A percentile compares a stretch with the other conserved stretches of the same genome.
Conservation (phyloP, 2,888 invertebrate genomes). For the Caradrina clavipalpis region DNA sequence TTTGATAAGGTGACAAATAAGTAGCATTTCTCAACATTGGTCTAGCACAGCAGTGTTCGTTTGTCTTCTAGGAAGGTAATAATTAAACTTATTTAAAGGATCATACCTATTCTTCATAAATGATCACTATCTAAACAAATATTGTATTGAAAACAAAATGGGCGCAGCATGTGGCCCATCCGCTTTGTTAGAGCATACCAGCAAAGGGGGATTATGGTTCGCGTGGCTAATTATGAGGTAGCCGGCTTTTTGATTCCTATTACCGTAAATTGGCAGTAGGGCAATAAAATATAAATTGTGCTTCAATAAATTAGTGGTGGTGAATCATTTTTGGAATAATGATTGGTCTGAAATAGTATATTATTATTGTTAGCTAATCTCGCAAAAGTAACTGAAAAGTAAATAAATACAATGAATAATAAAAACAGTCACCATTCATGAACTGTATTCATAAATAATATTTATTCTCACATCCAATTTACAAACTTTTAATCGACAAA, state of each 20-base stretch:
- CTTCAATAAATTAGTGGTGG: slow-evolving; percentile 13
- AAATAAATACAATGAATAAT: too few relatives aligned
- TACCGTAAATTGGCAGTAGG: slow-evolving; percentile 68
- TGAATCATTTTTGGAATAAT: not conserved
- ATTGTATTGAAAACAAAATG: slow-evolving; percentile 80
- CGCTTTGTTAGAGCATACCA: slow-evolving; percentile 56
- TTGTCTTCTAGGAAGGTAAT: too few relatives aligned
- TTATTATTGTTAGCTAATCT: not conserved
- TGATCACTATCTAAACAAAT: slow-evolving; percentile 76
- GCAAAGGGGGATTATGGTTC: slow-evolving; percentile 69
- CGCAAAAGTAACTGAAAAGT: not conserved
- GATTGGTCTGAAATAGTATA: not conserved
- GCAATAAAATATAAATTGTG: slow-evolving; percentile 31
- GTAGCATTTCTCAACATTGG: too few relatives aligned
- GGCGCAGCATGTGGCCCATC: slow-evolving; percentile 70
- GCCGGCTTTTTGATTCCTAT: slow-evolving; percentile 79
- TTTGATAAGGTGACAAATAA: too few relatives aligned
- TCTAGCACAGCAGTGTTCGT: too few relatives aligned
- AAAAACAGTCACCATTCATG: too few relatives aligned
- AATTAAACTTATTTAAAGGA: not conserved
- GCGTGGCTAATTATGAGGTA: slow-evolving; percentile 79
- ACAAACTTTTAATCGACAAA: slow-evolving; percentile 27
- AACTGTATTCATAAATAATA: not conserved
- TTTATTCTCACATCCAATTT: not conserved
- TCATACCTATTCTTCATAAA: slow-evolving; percentile 45